phyloP scores from a whole-genome alignment of 2,113 vertebrate genomes.

The Ctenodactylus gundi region DNA sequence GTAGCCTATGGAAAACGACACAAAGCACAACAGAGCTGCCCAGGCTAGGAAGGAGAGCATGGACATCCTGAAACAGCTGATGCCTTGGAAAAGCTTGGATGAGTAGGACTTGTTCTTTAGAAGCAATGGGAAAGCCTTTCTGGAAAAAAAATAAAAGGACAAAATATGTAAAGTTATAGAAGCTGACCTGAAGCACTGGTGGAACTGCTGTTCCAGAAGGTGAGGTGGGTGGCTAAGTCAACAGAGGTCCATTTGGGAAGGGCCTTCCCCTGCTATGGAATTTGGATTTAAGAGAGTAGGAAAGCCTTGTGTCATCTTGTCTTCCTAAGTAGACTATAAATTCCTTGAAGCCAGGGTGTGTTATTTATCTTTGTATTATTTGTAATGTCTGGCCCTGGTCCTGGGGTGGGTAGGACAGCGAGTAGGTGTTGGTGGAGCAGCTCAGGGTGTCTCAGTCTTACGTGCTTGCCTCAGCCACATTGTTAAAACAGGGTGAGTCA shows the following conservation, averaged over 20 bases:
- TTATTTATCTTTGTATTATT: conserved; percentile 44
- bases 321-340: conserved; percentile 51
- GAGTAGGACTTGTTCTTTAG: neutral
- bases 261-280: neutral
- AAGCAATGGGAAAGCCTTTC: neutral
- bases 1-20: neutral
- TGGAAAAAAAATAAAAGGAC: neutral
- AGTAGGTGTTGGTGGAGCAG: conserved; percentile 30
- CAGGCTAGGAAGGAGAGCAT: neutral
- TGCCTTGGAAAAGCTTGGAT: neutral
- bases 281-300: conserved; percentile 10
- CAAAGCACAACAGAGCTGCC: neutral
- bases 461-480: conserved; percentile 24
- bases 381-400: conserved; percentile 11
- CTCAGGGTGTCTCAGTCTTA: neutral
- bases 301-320: neutral
- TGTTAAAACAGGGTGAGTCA: conserved; percentile 48
- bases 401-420: conserved; percentile 47
- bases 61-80: neutral
- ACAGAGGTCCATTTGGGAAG: neutral
- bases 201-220: neutral
- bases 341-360: conserved; percentile 7
- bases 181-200: neutral
- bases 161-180: neutral
- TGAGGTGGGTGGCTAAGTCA: neutral